Evolutionary conservation across 2,797 vertebrate species (phyloP).

Genomic region (Monodelphis domestica): DNA sequence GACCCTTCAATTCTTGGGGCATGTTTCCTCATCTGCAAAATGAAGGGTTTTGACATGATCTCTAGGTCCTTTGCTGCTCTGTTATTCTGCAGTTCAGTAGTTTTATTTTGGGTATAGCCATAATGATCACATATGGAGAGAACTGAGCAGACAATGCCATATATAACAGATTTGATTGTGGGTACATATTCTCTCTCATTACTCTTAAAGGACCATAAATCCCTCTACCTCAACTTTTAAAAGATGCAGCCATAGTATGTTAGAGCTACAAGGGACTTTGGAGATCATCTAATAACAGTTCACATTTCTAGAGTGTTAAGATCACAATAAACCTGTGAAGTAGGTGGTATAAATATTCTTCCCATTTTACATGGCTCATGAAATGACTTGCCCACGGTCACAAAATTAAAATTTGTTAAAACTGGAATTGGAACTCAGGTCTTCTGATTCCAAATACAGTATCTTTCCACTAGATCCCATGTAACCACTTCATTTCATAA

Average conservation of each 20-base stretch:
- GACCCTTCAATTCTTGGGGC: too few species aligned
- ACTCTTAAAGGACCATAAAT: background rate
- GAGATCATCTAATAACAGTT: background rate
- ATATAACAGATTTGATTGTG: background rate
- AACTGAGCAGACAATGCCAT: background rate
- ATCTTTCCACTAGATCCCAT: background rate
- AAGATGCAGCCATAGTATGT: background rate
- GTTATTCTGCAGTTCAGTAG: background rate
- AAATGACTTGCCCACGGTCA: constrained; percentile 2
- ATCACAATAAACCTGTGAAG: background rate
- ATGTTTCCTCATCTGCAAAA: background rate
- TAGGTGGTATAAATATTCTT: background rate
- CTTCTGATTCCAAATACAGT: background rate
- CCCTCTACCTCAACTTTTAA: background rate
- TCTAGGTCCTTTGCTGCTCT: background rate
- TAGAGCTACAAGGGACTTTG: background rate
- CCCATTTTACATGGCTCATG: background rate
- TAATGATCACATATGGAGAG: background rate
- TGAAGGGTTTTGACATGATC: background rate
- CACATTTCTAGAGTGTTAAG: background rate
- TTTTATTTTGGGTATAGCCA: background rate
- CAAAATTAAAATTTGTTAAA: background rate
- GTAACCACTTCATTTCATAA: background rate
- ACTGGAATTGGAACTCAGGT: background rate
- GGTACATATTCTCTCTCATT: background rate